Evolutionary conservation across 1,140 invertebrate species (phyloP), one percentile per base, ranked within the genome.

Genomic region (Solenopsis invicta): DNA sequence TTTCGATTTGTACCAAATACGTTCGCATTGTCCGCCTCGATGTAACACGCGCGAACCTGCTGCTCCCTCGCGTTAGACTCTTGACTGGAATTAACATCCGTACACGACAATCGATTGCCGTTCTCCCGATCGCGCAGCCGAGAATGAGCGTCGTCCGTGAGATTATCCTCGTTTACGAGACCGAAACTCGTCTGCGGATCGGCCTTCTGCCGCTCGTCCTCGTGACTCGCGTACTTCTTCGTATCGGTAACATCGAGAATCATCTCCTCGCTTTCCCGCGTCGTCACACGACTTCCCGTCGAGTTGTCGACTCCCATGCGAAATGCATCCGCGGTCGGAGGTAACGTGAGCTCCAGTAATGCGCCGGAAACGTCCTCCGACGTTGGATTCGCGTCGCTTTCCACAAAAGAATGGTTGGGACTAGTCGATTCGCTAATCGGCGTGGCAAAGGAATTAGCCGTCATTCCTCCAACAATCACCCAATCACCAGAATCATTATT

Each of bases 381-480:
- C 0, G 93, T 92, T 4, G 90, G 90, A 87, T 94, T 93, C 0
- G 86, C 66, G 1, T 89, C 62, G 4, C 85, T 71, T 8, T 94
- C 93, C 16, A 92, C 72, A 21, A 75, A 84, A 1, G 91, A 89
- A 88, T 95, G 91, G 21, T 94, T 95, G 4, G 91, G 92, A 62
- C 91, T 94, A n/a, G 89, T 92, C 4, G 90, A 91, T 41, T 94
- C 94, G 59, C 93, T 94, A 0, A 90, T 93, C 0, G 93, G 90
- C 0, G 94, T 93, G 0, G 92, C 91, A 1, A 94, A 89, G 10
- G 93, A 94, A 21, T 92, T 93, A 0, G 92, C 92, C 10, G 93
- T 91, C 37, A 92, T 90, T 64, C 94, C 92, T 0, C 94, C 92
- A 45, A 95, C 94, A 0, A 94, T 93, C 93, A 94, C 94, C 74